Evolutionary conservation across 1,140 invertebrate species (phyloP), one percentile per base, ranked within the genome.

Genomic region (Aphelenchoides avenae): DNA sequence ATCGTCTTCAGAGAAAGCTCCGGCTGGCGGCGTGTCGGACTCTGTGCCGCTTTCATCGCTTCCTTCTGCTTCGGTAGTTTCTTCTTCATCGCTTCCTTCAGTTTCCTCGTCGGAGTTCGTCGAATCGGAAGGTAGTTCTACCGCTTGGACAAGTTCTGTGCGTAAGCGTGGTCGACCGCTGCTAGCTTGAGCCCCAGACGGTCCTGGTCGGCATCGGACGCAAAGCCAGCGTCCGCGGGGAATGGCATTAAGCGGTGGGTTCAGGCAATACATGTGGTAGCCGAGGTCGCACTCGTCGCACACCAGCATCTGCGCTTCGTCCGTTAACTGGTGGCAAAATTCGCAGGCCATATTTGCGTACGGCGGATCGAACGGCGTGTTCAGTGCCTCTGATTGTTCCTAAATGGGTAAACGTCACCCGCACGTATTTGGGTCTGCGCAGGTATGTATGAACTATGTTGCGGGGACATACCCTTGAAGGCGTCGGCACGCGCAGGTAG

Each of bases 181-280:
- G 11, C 34, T 11, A 13, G 11, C 11, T 13, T 36, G 34, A 36
- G n/a, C n/a, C 34, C 34, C 11, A 13, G 11, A 36, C 11, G 41
- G 18, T 15, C 7, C 7, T 7, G 41, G 41, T 42, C 47, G 7
- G 51, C 47, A 49, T 7, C 9, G 7, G 15, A 43, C 47, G 24
- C 47, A 49, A n/a, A 46, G 30, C 47, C 47, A 49, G 9, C 22
- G 47, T 7, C 47, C 47, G 7, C 31, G 7, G 7, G 47, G 47
- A 9, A 49, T 18, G n/a, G 18, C n/a, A 15, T 13, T 36, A 11
- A 49, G 41, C 24, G 47, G 47, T 48, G 47, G 47, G 7, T 41
- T 7, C n/a, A 49, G 47, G 30, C 47, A 49, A 41, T 49, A 39
- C 30, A 49, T 49, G 47, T 49, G 47, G 51, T 46, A 49, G 7